phyloP scores from a whole-genome alignment of 2,888 invertebrate species.

The Philaethria dido region DNA sequence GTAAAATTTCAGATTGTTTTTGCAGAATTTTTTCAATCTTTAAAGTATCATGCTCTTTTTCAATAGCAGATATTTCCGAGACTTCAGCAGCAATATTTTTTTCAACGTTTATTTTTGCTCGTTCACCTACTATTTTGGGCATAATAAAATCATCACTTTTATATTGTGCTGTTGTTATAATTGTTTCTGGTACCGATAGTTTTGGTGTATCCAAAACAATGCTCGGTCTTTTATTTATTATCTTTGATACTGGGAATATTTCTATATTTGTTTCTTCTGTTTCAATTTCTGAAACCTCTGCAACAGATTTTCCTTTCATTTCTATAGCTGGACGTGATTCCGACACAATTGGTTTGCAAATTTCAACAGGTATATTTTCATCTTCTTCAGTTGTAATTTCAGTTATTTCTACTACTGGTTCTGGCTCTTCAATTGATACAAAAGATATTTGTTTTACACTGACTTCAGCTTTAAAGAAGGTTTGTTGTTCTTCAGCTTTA shows the following conservation, averaged over 20 bases:
- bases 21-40: slow-evolving; percentile 34
- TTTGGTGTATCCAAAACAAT: slow-evolving; percentile 18
- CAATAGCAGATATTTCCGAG: slow-evolving; percentile 47
- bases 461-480: slow-evolving; percentile 31
- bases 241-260: slow-evolving; percentile 34
- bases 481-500: slow-evolving; percentile 38
- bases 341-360: slow-evolving; percentile 40
- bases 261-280: slow-evolving; percentile 41
- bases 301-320: slow-evolving; percentile 46
- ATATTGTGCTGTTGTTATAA: slow-evolving; percentile 3
- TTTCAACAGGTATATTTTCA: slow-evolving; percentile 45
- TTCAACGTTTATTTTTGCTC: slow-evolving; percentile 28
- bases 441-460: slow-evolving; percentile 16
- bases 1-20: slow-evolving; percentile 37
- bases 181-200: slow-evolving; percentile 28
- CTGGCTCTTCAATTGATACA: slow-evolving; percentile 33
- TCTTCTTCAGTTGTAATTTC: slow-evolving; percentile 44
- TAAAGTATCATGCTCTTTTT: slow-evolving; percentile 44
- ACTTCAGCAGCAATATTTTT: slow-evolving; percentile 38
- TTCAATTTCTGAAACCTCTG: slow-evolving; percentile 44
- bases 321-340: slow-evolving; percentile 27
- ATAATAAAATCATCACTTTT: slow-evolving; percentile 18
- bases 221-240: slow-evolving; percentile 8
- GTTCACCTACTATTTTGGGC: slow-evolving; percentile 8
- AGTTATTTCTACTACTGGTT: slow-evolving; percentile 39